A percentile compares a stretch with the other conserved stretches of the same genome.
Conservation (phyloP, 2,888 invertebrate species). For the Trissonchulus latispiculum region DNA sequence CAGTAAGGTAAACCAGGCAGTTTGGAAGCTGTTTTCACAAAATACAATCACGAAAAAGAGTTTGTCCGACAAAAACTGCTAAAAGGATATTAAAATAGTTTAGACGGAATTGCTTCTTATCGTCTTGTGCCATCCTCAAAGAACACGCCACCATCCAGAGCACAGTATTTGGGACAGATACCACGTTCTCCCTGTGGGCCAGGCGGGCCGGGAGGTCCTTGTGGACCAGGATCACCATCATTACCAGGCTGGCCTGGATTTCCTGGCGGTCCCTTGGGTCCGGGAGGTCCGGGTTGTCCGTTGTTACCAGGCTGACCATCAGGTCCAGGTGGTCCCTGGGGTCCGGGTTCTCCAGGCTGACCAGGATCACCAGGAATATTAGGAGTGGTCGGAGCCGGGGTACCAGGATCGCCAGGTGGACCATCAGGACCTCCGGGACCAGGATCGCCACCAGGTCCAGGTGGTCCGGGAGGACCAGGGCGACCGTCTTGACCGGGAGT, state of each 20-base stretch:
- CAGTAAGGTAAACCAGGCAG: too few relatives aligned
- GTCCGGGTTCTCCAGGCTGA: conserved; percentile 28
- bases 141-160: conserved; percentile 21
- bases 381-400: conserved; percentile 6
- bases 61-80: too few relatives aligned
- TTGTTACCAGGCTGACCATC: conserved; percentile 26
- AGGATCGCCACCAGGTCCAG: conserved; percentile 18
- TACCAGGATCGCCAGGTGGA: conserved; percentile 11
- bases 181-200: conserved; percentile 19
- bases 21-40: too few relatives aligned
- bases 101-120: conserved; percentile 14
- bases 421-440: conserved; percentile 17
- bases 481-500: conserved; percentile 15
- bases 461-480: conserved; percentile 19
- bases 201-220: conserved; percentile 18
- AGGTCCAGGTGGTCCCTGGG: conserved; percentile 30
- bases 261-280: conserved; percentile 20
- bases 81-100: too few relatives aligned
- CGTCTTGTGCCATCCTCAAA: conserved; percentile 21
- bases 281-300: conserved; percentile 14
- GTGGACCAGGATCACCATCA: conserved; percentile 17
- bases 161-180: conserved; percentile 22
- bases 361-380: conserved; percentile 33
- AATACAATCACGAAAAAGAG: too few relatives aligned
- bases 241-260: conserved; percentile 14